A percentile compares a stretch with the other conserved stretches of the same genome.
These are phyloP conservation scores for Mylabris phalerata DNA, from an alignment of 1,140 invertebrate genomes.

Conservation along the genomic window DNA sequence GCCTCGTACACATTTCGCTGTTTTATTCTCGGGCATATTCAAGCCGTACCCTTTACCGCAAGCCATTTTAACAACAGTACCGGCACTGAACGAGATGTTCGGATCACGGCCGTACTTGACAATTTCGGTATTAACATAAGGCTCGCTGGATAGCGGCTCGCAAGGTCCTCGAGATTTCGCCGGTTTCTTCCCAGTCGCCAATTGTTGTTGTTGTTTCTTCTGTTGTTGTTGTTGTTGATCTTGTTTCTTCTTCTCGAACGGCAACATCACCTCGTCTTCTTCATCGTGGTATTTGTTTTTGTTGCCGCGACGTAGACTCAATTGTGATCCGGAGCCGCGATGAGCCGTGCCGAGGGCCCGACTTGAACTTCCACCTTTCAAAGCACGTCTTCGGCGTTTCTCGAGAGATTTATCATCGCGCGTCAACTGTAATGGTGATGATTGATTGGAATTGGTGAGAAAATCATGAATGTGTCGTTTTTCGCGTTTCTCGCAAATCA, in stretches of 20 bases:
- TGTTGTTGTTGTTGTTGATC: conserved; percentile 23
- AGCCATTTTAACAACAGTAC: conserved; percentile 62
- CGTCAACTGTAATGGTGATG: too few species aligned
- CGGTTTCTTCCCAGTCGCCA: conserved; percentile 36
- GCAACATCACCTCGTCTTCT: conserved; percentile 11
- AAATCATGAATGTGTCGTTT: conserved; percentile 20
- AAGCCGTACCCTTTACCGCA: conserved; percentile 69
- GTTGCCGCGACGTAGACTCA: conserved; percentile 26
- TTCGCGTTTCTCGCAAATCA: conserved; percentile 17
- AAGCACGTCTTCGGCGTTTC: conserved; percentile 27
- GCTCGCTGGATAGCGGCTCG: conserved; percentile 52
- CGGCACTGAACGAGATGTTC: conserved; percentile 54
- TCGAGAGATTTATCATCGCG: not conserved
- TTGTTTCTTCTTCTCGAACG: conserved; percentile 19
- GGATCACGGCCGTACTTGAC: conserved; percentile 54
- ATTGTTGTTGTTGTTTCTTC: conserved; percentile 15
- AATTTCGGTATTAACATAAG: conserved; percentile 59
- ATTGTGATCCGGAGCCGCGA: conserved; percentile 23
- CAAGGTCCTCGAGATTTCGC: conserved; percentile 44
- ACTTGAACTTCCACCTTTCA: conserved; percentile 31
- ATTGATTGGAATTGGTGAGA: not conserved
- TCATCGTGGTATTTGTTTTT: conserved; percentile 26
- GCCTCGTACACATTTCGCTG: conserved; percentile 68
- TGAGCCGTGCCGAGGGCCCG: conserved; percentile 20
- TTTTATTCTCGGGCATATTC: conserved; percentile 65